These are phyloP conservation scores for Pygoscelis antarcticus DNA, from an alignment of 2,113 vertebrate species.

Conservation along the genomic window DNA sequence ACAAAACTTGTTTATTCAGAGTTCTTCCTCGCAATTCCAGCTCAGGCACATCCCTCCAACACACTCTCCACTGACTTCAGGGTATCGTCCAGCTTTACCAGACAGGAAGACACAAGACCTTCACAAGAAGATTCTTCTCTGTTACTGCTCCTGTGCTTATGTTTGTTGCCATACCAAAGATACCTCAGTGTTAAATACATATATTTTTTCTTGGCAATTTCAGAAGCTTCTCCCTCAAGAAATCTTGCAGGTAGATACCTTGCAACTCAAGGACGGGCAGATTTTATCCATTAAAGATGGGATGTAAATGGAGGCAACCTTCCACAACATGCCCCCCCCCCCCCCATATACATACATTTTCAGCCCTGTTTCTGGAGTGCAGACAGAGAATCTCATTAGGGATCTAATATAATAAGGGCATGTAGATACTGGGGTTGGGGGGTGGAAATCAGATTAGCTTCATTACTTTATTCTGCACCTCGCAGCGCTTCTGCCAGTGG, in stretches of 20 bases:
- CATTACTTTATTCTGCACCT: slow-evolving; percentile 98
- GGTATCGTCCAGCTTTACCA: not conserved
- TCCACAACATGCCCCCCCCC: slow-evolving; percentile 64
- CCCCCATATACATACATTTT: slow-evolving; percentile 60
- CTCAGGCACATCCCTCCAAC: not conserved
- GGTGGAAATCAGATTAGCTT: slow-evolving; percentile 95
- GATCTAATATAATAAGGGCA: slow-evolving; percentile 98
- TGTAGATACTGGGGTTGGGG: slow-evolving; percentile 91
- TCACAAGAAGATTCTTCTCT: not conserved
- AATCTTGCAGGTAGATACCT: slow-evolving; percentile 68
- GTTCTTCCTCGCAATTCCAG: not conserved
- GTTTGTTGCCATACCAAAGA: not conserved
- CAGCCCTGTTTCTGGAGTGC: slow-evolving; percentile 83
- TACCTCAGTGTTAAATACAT: not conserved
- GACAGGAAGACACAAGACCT: not conserved
- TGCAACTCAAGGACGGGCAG: slow-evolving; percentile 86
- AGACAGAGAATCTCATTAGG: slow-evolving; percentile 93
- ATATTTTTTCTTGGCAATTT: not conserved
- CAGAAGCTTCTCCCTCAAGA: not conserved
- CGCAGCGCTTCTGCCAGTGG: slow-evolving; percentile 90
- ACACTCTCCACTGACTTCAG: not conserved
- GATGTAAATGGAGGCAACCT: slow-evolving; percentile 91
- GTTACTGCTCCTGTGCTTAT: not conserved
- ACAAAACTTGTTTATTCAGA: not conserved
- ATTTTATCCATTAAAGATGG: slow-evolving; percentile 95